These are phyloP conservation scores for Antheraea mylitta DNA, from an alignment of 1,140 invertebrate species.

Conservation along the genomic window DNA sequence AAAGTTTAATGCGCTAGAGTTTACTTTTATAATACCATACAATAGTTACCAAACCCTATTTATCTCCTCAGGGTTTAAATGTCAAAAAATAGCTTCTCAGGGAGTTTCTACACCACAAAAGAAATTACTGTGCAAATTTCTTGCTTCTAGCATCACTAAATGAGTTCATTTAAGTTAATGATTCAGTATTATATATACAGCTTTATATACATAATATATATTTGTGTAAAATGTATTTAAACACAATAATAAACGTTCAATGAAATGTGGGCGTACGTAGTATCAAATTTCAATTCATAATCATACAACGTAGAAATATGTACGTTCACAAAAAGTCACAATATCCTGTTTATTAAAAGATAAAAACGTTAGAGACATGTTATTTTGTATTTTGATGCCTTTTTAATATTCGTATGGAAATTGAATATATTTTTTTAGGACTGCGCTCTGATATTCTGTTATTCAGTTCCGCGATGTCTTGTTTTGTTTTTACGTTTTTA, in stretches of 20 bases:
- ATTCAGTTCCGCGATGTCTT: not conserved
- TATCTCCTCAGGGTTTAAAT: too few species aligned
- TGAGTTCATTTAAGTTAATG: too few species aligned
- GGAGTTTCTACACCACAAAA: too few species aligned
- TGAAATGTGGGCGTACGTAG: constrained; percentile 41
- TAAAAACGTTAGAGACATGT: not conserved
- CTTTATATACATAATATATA: too few species aligned
- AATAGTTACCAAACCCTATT: too few species aligned
- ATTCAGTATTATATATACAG: too few species aligned
- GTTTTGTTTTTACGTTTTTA: constrained; percentile 3
- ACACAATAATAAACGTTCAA: constrained; percentile 6
- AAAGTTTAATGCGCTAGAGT: too few species aligned
- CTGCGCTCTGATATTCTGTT: not conserved
- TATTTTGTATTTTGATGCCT: not conserved
- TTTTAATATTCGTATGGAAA: not conserved
- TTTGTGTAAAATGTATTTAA: constrained; percentile 6
- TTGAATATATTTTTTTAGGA: not conserved
- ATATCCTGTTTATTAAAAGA: not conserved
- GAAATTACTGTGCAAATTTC: too few species aligned
- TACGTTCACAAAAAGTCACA: constrained; percentile 10
- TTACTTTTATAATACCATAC: too few species aligned
- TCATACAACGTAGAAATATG: constrained; percentile 2
- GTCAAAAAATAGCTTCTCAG: too few species aligned
- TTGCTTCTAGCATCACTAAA: too few species aligned
- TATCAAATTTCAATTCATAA: constrained; percentile 47